These are phyloP conservation scores for Osmerus eperlanus DNA, from an alignment of 2,113 vertebrate species.

Conservation along the genomic window DNA sequence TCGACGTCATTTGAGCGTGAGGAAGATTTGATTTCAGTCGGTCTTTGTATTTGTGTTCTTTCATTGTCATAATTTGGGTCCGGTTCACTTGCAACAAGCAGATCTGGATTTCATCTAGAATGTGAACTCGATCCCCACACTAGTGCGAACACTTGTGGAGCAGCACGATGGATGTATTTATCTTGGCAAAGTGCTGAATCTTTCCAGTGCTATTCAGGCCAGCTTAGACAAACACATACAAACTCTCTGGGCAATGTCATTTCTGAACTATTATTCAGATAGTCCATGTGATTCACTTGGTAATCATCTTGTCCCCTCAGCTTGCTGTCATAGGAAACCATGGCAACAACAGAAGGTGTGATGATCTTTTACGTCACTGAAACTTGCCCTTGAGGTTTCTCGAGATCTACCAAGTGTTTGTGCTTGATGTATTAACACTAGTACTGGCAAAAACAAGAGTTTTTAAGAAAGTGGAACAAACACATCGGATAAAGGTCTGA, in stretches of 20 bases:
- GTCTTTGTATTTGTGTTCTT: slow-evolving; percentile 27
- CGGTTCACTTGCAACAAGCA: slow-evolving; percentile 38
- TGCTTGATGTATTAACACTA: background rate
- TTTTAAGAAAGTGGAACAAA: slow-evolving; percentile 24
- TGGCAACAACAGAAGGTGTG: background rate
- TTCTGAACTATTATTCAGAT: slow-evolving; percentile 33
- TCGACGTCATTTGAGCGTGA: background rate
- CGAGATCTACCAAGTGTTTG: background rate
- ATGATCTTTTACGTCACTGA: background rate
- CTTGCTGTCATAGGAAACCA: background rate
- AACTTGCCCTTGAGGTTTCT: background rate
- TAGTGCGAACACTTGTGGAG: slow-evolving; percentile 40
- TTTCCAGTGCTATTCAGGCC: slow-evolving; percentile 42
- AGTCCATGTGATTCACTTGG: slow-evolving; percentile 23
- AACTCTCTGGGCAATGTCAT: slow-evolving; percentile 15
- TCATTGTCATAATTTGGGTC: slow-evolving; percentile 44
- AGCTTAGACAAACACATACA: slow-evolving; percentile 48
- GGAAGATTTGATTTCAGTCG: background rate
- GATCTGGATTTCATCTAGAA: slow-evolving; percentile 43
- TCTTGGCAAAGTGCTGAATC: slow-evolving; percentile 36
- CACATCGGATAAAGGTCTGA: slow-evolving; percentile 20
- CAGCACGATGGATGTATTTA: slow-evolving; percentile 45
- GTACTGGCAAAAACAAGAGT: slow-evolving; percentile 26
- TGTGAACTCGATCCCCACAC: slow-evolving; percentile 39
- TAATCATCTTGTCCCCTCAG: background rate